Base-by-base conservation (phyloP, 2,113 vertebrate species). In the Zosterops pallidus region DNA sequence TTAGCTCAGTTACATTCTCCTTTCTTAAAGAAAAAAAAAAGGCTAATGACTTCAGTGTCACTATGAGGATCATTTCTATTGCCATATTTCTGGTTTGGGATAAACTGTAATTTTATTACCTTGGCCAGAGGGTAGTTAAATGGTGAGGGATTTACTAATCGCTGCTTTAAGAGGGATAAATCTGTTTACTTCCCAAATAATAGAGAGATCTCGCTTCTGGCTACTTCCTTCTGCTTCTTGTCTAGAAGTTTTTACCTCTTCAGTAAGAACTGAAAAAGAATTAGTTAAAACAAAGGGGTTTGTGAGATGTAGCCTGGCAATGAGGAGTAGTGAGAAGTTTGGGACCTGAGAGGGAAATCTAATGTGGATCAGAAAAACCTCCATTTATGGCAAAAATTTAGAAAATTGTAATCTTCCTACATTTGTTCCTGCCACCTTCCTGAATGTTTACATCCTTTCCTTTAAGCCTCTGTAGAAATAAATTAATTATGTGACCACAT, bases 121-220 rank as follows among this genome's bases (percentile, higher is more conserved):
- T 57, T 72, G 82, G 90, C 75, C 67, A 87, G 25, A 62, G 82
- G 94, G 67, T 65, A 46, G 67, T 68, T 64, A 93, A 92, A 82
- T 55, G 29, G 49, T 47, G 68, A 95, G 8, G 5, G 82, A 65
- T 90, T 95, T 87, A 72, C 65, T 91, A 76, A 85, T 87, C 28
- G 0, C 49, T 79, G 6, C 57, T 94, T 85, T 57, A 94, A 80
- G 33, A 77, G 14, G 50, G 37, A 79, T 80, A 92, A 93, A 94
- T 90, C 57, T 72, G n/a, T 94, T 94, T 93, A 92, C 75, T 23
- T 88, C 41, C 20, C 75, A 92, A 90, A 83, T 79, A 91, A 82
- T 19, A 90, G 62, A 89, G 70, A 69, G 67, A 72, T 80, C 53
- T 71, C 85, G 74, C 75, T 77, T 69, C 49, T 70, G 62, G 94